Base-by-base conservation (phyloP, 2,888 invertebrate species). In the Trachelus troglodyta region DNA sequence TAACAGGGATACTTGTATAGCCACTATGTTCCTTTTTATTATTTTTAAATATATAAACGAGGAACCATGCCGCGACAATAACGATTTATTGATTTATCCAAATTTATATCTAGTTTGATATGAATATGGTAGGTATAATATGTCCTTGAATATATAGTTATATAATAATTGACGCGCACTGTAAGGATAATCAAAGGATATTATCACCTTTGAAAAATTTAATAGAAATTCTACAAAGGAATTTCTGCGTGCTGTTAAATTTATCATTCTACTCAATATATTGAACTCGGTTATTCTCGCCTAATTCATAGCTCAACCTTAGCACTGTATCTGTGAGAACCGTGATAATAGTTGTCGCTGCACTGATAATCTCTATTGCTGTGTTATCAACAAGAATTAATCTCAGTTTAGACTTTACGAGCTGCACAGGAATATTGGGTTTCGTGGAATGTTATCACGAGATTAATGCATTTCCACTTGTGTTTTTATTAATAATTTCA, bases 1-100 rank as follows among this genome's bases (percentile, higher is more conserved):
- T 85, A 78, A 81, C 79, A 33, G 76, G 83, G 82, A 87, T 85
- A 85, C 80, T 77, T 76, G 79, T 77, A 69, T 75, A 56, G 23
- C 56, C 56, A 23, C 2, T 9, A 9, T 56, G 56, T 9, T 9
- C 6, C 6, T 56, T 23, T 37, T 12, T 12, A 37, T 37, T 23
- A 40, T 56, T 56, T 9, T 56, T 56, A 9, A 56, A 56, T 6
- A 40, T 15, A 15, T 4, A 40, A 1, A 1, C 11, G 3, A 23
- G 56, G 6, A 56, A 23, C 9, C 23, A 23, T 2, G 23, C 6
- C 6, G 56, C 23, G 56, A 56, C 56, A 56, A 56, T 56, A 56
- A 56, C 9, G 56, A 23, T 1, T 56, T 56, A 56, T 23, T 56
- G 56, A 23, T 56, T 23, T 56, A 23, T 56, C 9, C 23, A 23